Base-by-base conservation (phyloP, 2,888 invertebrate species). In the Eulithis testata region DNA sequence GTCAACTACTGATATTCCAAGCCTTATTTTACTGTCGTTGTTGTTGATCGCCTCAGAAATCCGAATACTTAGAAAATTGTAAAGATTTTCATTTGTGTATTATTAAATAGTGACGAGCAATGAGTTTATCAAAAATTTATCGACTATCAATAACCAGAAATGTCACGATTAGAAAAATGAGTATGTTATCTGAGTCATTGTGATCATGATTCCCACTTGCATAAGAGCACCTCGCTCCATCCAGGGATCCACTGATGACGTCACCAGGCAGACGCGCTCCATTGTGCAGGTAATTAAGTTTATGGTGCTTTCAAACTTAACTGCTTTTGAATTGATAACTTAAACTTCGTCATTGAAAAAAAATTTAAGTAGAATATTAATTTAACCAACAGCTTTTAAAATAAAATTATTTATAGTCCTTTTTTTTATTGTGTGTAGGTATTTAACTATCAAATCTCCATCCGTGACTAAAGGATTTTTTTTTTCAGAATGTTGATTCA, bases 231-330 rank as follows among this genome's bases (percentile, higher is more conserved):
- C 95, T 74, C 94, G 95, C 72, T 93, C 94, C 73, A 94, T 95
- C 80, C 96, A 96, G 88, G 96, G 96, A 78, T 96, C 97, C 74
- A 95, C 95, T 72, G 97, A 97, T 89, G 96, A 97, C 88, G 95
- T 97, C 87, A 95, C 94, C 59, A 89, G 94, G 68, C 95, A 95
- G 87, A 95, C 95, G 70, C 95, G 94, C 82, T 95, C 95, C 82
- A 96, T 95, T 85, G 94, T 95, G 79, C 96, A 96, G 96, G 96
- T 95, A 87, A 52, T 37, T 21, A 58, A 36, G 50, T 52, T 56
- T 43, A 63, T 60, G 52, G 44, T 36, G 56, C 66, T 56, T 44
- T 65, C 47, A 51, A 66, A 62, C 27, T 12, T 65, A 57, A 66
- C 61, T 59, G 62, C 58, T 62, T 53, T 58, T 50, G 31, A 51